A percentile compares a stretch with the other conserved stretches of the same genome.
phyloP scores from a whole-genome alignment of 1,140 invertebrate genomes.

The Caenorhabditis tropicalis region DNA sequence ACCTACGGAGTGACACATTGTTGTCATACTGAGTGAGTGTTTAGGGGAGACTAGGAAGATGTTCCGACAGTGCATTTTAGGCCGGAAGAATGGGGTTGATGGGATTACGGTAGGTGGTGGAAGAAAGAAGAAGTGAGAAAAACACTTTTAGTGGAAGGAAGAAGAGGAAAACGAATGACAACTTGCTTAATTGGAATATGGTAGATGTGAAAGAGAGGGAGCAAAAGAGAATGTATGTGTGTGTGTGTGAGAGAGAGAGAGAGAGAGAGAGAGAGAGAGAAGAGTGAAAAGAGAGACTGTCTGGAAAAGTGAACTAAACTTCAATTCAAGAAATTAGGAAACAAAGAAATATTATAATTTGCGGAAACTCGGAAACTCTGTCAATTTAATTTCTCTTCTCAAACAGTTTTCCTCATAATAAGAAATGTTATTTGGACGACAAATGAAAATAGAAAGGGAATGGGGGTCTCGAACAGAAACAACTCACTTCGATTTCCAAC shows the following conservation, averaged over 20 bases:
- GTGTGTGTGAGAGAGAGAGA: neutral
- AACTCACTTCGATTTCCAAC: neutral
- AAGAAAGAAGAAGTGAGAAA: neutral
- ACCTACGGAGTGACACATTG: neutral
- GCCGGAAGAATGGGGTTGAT: neutral
- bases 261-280: too few species aligned
- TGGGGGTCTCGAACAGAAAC: neutral
- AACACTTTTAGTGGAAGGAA: neutral
- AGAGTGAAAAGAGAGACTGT: too few species aligned
- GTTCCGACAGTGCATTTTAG: neutral
- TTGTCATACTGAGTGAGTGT: neutral
- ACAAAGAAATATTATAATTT: too few species aligned
- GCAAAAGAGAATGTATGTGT: too few species aligned
- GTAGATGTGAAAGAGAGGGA: neutral
- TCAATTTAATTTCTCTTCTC: too few species aligned
- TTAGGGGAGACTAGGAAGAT: neutral
- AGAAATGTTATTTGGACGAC: too few species aligned
- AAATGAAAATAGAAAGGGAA: too few species aligned
- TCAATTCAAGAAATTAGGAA: too few species aligned
- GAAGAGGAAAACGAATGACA: neutral
- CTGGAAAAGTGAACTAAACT: too few species aligned
- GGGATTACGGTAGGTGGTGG: conserved; percentile 12
- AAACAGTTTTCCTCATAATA: too few species aligned
- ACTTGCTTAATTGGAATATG: conserved; percentile 11
- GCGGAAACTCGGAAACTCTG: too few species aligned